Conservation (phyloP, 1,140 invertebrate genomes). For the Conopomorpha cramerella region DNA sequence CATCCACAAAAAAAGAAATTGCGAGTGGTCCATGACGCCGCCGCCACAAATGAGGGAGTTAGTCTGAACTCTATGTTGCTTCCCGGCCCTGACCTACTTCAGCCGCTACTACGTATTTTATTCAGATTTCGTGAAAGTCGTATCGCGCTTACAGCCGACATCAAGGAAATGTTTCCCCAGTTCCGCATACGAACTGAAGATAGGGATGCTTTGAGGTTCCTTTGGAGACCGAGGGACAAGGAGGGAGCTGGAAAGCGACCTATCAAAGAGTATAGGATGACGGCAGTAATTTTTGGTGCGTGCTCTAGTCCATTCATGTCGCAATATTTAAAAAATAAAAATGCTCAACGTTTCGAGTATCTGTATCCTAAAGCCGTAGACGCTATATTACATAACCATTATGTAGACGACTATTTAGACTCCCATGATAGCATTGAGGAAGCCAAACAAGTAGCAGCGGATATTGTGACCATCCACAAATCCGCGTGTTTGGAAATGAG, state of each 20-base stretch:
- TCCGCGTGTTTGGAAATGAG: conserved; percentile 8
- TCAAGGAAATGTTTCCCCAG: conserved; percentile 19
- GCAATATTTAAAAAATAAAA: conserved; percentile 12
- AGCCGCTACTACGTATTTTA: conserved; percentile 12
- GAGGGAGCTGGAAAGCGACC: no score
- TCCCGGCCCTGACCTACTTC: conserved; percentile 15
- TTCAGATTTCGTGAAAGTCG: conserved; percentile 14
- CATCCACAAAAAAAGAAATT: conserved; percentile 5
- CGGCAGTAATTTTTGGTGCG: conserved; percentile 12
- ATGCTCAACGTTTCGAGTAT: no score
- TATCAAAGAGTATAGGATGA: conserved; percentile 10
- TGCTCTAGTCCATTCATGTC: conserved; percentile 11
- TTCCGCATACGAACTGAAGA: conserved; percentile 13
- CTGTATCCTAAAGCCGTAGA: conserved; percentile 10
- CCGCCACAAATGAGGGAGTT: conserved; percentile 3
- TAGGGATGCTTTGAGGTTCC: conserved; percentile 3
- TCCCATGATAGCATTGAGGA: conserved; percentile 9
- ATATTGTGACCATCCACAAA: conserved; percentile 12
- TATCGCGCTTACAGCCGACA: conserved; percentile 14
- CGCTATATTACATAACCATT: conserved; percentile 15
- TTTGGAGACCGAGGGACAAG: conserved; percentile 3
- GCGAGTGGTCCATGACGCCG: conserved; percentile 4
- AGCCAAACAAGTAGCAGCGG: conserved; percentile 7
- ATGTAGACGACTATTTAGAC: conserved; percentile 24
- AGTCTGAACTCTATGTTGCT: conserved; percentile 14